phyloP scores from a whole-genome alignment of 2,888 invertebrate species.

The Stramonita haemastoma region DNA sequence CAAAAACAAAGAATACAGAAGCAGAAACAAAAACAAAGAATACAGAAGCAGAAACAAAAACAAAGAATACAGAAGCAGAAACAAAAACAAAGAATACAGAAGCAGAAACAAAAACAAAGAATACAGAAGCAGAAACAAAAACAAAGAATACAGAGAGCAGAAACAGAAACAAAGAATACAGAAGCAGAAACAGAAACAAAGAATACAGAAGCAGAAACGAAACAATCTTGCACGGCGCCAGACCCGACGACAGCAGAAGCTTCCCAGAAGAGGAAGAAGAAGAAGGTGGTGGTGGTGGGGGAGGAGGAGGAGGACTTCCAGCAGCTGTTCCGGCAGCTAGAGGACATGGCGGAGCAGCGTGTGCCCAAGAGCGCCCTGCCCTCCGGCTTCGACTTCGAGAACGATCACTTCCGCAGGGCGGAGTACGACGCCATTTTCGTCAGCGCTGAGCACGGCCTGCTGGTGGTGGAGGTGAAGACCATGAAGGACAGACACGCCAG shows the following conservation, averaged over 20 bases:
- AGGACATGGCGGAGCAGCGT: background rate
- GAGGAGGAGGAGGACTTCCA: background rate
- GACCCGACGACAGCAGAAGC: background rate
- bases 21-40: too few relatives aligned
- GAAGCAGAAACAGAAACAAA: too few relatives aligned
- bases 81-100: background rate
- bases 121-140: background rate
- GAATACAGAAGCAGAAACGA: background rate
- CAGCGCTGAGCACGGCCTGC: background rate
- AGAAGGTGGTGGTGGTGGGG: background rate
- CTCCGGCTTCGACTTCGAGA: background rate
- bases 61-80: too few relatives aligned
- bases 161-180: too few relatives aligned
- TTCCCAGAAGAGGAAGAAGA: background rate
- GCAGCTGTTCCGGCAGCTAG: background rate
- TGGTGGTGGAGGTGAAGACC: background rate
- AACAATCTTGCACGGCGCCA: background rate
- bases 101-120: background rate
- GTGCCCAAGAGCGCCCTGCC: background rate
- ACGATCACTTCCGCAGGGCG: background rate
- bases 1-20: background rate
- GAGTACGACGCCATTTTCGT: slow-evolving; percentile 15
- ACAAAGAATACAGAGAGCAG: background rate
- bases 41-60: background rate
- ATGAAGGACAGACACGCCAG: background rate